Conservation (phyloP, 2,888 invertebrate species). For the Mongoloraphidia duomilia region DNA sequence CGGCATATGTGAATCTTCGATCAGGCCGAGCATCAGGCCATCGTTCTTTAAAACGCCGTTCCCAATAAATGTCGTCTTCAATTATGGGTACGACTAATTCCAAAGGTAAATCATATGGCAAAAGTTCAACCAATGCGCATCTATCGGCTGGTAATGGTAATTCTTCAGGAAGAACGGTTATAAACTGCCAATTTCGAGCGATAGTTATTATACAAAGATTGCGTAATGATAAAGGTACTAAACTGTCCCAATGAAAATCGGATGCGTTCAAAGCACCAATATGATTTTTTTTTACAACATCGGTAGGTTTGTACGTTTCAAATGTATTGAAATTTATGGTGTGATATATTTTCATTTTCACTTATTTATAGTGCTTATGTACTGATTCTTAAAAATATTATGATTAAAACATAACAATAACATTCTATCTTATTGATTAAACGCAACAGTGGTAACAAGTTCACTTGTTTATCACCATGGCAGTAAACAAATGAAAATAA, state of each 20-base stretch:
- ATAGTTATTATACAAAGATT: conserved; percentile 20
- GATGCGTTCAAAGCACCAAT: no score
- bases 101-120: conserved; percentile 22
- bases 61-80: conserved; percentile 24
- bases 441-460: no score
- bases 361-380: neutral
- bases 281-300: no score
- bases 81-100: conserved; percentile 21
- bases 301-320: no score
- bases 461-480: no score
- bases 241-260: conserved; percentile 17
- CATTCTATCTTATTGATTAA: no score
- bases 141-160: conserved; percentile 19
- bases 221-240: conserved; percentile 17
- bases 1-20: neutral
- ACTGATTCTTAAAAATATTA: no score
- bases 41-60: conserved; percentile 20
- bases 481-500: no score
- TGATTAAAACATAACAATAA: no score
- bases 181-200: conserved; percentile 21
- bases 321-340: neutral
- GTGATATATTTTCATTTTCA: neutral
- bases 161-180: conserved; percentile 15
- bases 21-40: conserved; percentile 21
- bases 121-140: conserved; percentile 19